phyloP scores from a whole-genome alignment of 2,888 invertebrate genomes.

The Agrilus cyanescens region DNA sequence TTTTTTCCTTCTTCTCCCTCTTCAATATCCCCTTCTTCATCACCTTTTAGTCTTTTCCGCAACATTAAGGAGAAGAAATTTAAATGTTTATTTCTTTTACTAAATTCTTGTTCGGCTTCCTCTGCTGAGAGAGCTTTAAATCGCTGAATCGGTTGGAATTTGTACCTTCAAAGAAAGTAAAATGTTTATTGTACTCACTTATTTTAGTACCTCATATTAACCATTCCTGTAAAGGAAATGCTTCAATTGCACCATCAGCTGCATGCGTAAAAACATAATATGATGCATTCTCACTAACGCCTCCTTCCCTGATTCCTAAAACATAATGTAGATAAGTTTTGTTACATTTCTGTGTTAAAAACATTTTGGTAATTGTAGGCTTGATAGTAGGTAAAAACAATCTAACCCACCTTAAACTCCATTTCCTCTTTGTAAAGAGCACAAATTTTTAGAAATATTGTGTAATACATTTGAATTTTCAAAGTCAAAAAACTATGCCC shows the following conservation, averaged over 20 bases:
- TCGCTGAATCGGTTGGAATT: slow-evolving; percentile 76
- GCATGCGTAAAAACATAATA: slow-evolving; percentile 98
- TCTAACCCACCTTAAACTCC: too few species aligned
- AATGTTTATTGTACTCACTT: neutral
- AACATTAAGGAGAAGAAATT: slow-evolving; percentile 95
- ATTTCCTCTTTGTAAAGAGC: too few species aligned
- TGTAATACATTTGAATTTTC: too few species aligned
- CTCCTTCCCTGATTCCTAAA: slow-evolving; percentile 82
- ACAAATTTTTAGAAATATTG: too few species aligned
- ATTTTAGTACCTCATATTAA: slow-evolving; percentile 22
- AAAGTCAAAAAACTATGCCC: too few species aligned
- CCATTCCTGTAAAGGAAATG: slow-evolving; percentile 93
- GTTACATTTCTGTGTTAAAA: too few species aligned
- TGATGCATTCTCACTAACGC: slow-evolving; percentile 90
- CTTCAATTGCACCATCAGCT: slow-evolving; percentile 89
- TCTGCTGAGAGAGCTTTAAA: slow-evolving; percentile 94
- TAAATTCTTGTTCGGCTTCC: slow-evolving; percentile 96
- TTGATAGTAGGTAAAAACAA: too few species aligned
- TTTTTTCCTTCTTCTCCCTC: slow-evolving; percentile 60
- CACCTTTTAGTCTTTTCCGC: slow-evolving; percentile 72
- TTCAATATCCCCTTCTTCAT: slow-evolving; percentile 44
- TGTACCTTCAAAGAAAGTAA: slow-evolving; percentile 48
- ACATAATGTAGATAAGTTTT: slow-evolving; percentile 2
- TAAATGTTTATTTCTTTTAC: slow-evolving; percentile 85
- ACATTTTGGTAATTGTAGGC: too few species aligned